These are phyloP conservation scores for Chascanopsetta lugubris DNA, from an alignment of 2,113 vertebrate genomes.

Conservation along the genomic window DNA sequence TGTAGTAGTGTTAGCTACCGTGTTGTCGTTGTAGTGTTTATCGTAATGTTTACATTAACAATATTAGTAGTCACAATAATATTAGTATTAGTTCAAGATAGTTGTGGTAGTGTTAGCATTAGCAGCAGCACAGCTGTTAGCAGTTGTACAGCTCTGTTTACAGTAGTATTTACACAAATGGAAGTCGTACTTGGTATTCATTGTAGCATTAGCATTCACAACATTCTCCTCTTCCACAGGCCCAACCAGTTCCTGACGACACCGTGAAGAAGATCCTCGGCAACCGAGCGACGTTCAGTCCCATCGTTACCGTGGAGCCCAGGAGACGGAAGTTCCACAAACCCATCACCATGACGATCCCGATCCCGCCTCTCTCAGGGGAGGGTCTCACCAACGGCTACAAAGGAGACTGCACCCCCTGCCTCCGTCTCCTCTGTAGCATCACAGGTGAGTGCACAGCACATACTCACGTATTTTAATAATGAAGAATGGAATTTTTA, in stretches of 20 bases:
- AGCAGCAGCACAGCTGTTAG: neutral
- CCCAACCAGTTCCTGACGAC: constrained; percentile 95
- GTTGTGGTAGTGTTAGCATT: neutral
- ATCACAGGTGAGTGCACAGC: constrained; percentile 88
- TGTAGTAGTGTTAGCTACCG: too few species aligned
- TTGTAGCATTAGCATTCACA: neutral
- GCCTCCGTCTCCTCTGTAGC: constrained; percentile 95
- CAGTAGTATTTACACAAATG: too few species aligned
- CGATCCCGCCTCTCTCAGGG: constrained; percentile 91
- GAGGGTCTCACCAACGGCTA: constrained; percentile 89
- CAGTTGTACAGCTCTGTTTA: too few species aligned
- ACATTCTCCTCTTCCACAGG: constrained; percentile 73
- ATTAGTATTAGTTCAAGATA: neutral
- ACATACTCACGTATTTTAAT: neutral
- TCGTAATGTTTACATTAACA: too few species aligned
- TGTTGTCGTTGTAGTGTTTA: too few species aligned
- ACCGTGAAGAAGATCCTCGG: constrained; percentile 94
- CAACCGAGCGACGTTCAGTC: constrained; percentile 96
- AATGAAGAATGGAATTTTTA: neutral
- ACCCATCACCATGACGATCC: constrained; percentile 99
- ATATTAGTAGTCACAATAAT: too few species aligned
- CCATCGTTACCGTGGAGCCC: constrained; percentile 98
- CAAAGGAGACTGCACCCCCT: constrained; percentile 91
- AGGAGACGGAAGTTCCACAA: constrained; percentile 98
- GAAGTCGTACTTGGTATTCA: too few species aligned